phyloP scores from a whole-genome alignment of 2,888 invertebrate genomes.

The Notodonta dromedarius region DNA sequence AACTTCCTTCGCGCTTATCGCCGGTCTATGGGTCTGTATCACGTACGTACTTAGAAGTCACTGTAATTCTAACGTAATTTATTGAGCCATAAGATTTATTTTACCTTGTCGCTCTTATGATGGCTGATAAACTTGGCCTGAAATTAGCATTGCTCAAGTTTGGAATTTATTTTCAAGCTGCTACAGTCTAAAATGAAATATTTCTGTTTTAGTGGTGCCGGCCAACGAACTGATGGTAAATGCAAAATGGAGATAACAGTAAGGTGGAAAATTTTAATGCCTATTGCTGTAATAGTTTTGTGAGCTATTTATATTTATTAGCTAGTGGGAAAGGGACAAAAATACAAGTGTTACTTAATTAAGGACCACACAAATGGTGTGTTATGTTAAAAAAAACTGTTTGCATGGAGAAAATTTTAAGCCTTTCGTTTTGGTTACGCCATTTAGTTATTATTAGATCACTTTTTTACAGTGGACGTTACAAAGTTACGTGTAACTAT shows the following conservation, averaged over 20 bases:
- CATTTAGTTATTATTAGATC: too few relatives aligned
- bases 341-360: too few relatives aligned
- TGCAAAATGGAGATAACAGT: conserved; percentile 31
- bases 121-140: conserved; percentile 20
- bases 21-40: conserved; percentile 34
- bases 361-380: too few relatives aligned
- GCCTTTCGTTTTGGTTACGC: too few relatives aligned
- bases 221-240: conserved; percentile 35
- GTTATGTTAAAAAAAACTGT: too few relatives aligned
- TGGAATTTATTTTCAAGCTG: background rate
- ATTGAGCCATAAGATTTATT: background rate
- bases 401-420: too few relatives aligned
- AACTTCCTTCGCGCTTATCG: conserved; percentile 43
- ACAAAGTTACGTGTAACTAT: too few relatives aligned
- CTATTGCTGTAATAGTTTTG: conserved; percentile 35
- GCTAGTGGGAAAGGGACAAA: background rate
- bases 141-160: background rate
- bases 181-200: conserved; percentile 14
- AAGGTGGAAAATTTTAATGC: conserved; percentile 37
- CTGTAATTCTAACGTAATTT: background rate
- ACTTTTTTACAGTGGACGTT: too few relatives aligned
- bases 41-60: conserved; percentile 17
- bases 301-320: conserved; percentile 13
- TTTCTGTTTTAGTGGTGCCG: conserved; percentile 9
- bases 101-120: background rate